A percentile compares a stretch with the other conserved stretches of the same genome.
phyloP scores from a whole-genome alignment of 2,888 invertebrate genomes.

The Smittia aterrima region DNA sequence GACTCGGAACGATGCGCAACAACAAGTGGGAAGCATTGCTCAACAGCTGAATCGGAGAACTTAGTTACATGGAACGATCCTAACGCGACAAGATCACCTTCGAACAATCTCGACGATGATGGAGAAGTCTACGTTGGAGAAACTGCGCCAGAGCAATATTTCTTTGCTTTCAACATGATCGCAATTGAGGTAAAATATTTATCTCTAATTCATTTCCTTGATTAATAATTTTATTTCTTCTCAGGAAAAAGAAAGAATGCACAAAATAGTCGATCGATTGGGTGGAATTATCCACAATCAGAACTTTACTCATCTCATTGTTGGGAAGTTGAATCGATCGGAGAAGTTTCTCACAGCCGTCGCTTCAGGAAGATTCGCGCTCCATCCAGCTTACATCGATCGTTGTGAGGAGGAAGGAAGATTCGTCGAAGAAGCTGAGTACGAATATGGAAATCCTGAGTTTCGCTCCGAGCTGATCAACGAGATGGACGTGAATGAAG shows the following conservation, averaged over 20 bases:
- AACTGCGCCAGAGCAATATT: too few relatives aligned
- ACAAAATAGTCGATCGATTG: background rate
- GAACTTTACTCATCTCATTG: background rate
- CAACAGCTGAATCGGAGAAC: background rate
- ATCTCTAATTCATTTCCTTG: too few relatives aligned
- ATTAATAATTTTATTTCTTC: background rate
- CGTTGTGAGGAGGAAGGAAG: background rate
- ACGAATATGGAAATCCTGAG: background rate
- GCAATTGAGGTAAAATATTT: background rate
- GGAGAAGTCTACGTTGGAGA: too few relatives aligned
- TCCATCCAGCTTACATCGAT: background rate
- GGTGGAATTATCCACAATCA: background rate
- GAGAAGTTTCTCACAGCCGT: background rate
- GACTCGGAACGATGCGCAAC: too few relatives aligned
- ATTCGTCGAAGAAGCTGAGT: background rate
- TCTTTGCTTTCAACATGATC: background rate
- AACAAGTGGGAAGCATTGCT: too few relatives aligned
- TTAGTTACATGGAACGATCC: background rate
- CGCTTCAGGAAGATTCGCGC: background rate
- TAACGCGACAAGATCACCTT: too few relatives aligned
- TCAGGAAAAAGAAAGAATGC: background rate
- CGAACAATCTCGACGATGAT: too few relatives aligned
- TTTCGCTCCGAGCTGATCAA: background rate
- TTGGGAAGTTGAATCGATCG: background rate
- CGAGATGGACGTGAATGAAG: background rate